Conservation (phyloP, 1,140 invertebrate genomes). For the Drosophila dunni region DNA sequence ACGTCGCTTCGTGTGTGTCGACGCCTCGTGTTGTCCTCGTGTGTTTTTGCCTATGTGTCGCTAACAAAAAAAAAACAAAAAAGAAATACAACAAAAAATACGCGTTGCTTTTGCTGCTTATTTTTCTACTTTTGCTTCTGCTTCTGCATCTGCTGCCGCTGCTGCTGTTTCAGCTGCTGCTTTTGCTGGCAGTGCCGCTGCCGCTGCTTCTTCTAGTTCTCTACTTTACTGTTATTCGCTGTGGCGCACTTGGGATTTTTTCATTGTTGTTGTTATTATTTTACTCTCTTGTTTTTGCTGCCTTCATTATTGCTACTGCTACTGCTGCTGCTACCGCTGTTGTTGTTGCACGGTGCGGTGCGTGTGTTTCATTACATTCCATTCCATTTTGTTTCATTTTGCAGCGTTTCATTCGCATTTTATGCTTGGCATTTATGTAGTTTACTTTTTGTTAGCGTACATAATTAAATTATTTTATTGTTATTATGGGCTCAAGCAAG, state of each 20-base stretch:
- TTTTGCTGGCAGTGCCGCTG: not conserved
- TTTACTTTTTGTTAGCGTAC: not conserved
- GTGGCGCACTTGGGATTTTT: constrained; percentile 39
- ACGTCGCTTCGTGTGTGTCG: constrained; percentile 4
- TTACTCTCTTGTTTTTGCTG: not conserved
- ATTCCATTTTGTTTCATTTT: constrained; percentile 23
- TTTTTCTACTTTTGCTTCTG: not conserved
- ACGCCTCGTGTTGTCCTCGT: constrained; percentile 5
- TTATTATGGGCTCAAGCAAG: not conserved
- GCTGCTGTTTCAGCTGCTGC: not conserved
- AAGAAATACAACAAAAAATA: not conserved
- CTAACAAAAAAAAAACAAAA: not conserved
- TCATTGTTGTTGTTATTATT: constrained; percentile 31
- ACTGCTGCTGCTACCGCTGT: not conserved
- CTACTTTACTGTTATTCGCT: constrained; percentile 32
- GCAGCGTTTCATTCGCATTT: constrained; percentile 39
- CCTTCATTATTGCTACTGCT: constrained; percentile 2
- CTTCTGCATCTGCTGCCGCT: constrained; percentile 6
- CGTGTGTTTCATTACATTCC: constrained; percentile 44
- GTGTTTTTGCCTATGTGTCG: constrained; percentile 13
- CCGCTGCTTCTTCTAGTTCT: constrained; percentile 28
- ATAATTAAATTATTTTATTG: constrained; percentile 31
- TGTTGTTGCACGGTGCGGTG: constrained; percentile 12
- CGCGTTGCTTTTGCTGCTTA: constrained; percentile 1
- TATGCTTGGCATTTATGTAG: not conserved